phyloP scores from a whole-genome alignment of 2,113 vertebrate genomes.

The Euleptes europaea region DNA sequence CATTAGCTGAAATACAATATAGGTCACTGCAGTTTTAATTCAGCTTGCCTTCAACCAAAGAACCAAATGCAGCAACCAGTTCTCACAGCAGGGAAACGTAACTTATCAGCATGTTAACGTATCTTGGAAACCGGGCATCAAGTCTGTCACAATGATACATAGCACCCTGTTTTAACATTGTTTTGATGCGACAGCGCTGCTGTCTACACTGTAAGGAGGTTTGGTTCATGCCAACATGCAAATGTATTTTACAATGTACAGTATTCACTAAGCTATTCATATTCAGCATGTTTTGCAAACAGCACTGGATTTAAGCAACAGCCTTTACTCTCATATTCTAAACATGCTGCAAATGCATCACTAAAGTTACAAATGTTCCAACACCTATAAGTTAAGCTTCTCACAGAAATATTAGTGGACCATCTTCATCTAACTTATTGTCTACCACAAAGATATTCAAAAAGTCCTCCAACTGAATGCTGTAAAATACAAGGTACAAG shows the following conservation, averaged over 20 bases:
- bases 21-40: conserved; percentile 76
- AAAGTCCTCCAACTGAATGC: not conserved
- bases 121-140: conserved; percentile 72
- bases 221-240: not conserved
- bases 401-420: not conserved
- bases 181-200: conserved; percentile 42
- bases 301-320: conserved; percentile 5
- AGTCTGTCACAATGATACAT: conserved; percentile 54
- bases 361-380: not conserved
- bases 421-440: not conserved
- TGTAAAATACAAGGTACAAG: not conserved
- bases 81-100: conserved; percentile 77
- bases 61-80: conserved; percentile 69
- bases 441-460: not conserved
- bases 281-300: not conserved
- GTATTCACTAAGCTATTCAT: not conserved
- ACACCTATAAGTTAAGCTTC: not conserved
- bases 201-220: not conserved
- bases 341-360: not conserved
- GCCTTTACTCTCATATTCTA: not conserved
- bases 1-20: conserved; percentile 71
- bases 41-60: conserved; percentile 67
- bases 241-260: not conserved
- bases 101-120: conserved; percentile 65
- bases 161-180: conserved; percentile 24